These are phyloP conservation scores for Gymnosoma rotundatum DNA, from an alignment of 2,888 invertebrate genomes.

Conservation along the genomic window DNA sequence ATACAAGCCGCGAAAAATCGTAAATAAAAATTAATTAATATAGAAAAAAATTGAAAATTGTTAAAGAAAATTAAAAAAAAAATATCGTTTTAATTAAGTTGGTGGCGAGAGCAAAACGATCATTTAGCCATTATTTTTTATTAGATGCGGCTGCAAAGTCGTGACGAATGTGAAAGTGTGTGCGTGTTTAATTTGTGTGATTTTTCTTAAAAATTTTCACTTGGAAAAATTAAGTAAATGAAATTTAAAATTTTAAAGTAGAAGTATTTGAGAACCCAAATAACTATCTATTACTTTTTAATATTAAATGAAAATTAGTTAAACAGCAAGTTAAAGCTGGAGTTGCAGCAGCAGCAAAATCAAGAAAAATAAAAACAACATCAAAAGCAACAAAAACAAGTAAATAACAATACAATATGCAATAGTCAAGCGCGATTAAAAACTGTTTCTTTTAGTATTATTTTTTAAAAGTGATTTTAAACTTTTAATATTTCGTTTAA, in stretches of 20 bases:
- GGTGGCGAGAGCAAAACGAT: conserved; percentile 49
- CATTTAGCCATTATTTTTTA: conserved; percentile 53
- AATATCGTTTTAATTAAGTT: conserved; percentile 46
- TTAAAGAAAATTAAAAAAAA: conserved; percentile 58
- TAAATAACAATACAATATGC: conserved; percentile 28
- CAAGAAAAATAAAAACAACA: conserved; percentile 5
- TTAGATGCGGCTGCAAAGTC: conserved; percentile 45
- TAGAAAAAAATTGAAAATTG: conserved; percentile 37
- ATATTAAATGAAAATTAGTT: conserved; percentile 53
- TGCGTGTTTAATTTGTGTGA: conserved; percentile 26
- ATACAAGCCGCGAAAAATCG: conserved; percentile 56
- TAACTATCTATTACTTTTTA: conserved; percentile 4
- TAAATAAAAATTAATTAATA: conserved; percentile 51
- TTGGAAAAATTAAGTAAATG: conserved; percentile 10
- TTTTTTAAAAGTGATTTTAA: conserved; percentile 1
- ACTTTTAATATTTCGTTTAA: conserved; percentile 35
- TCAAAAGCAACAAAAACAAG: conserved; percentile 16
- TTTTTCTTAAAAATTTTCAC: not conserved
- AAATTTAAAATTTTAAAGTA: not conserved
- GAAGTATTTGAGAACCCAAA: conserved; percentile 32
- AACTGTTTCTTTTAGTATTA: too few species aligned
- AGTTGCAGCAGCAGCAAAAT: conserved; percentile 38
- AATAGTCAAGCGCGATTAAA: not conserved
- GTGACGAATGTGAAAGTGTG: conserved; percentile 31
- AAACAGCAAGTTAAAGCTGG: conserved; percentile 22